A percentile compares a stretch with the other conserved stretches of the same genome.
phyloP scores from a whole-genome alignment of 2,888 invertebrate genomes.

The Amblyjoppa proteus region DNA sequence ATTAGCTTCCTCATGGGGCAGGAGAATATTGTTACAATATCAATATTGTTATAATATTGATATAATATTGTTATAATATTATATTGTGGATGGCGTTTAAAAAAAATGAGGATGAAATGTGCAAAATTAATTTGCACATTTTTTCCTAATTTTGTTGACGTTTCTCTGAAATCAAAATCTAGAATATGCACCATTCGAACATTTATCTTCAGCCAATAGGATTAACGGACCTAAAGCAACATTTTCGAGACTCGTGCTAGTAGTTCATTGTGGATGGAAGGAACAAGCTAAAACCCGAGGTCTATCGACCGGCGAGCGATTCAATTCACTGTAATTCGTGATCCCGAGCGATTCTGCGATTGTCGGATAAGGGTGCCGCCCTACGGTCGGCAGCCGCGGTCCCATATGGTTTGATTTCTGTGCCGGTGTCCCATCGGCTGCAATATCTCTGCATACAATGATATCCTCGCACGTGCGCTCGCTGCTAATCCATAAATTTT shows the following conservation, averaged over 20 bases:
- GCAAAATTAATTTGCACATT: background rate
- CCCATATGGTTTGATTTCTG: slow-evolving; percentile 61
- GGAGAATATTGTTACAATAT: too few species aligned
- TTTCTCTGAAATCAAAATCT: background rate
- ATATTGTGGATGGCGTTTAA: background rate
- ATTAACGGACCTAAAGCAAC: slow-evolving; percentile 9
- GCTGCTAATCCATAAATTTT: slow-evolving; percentile 26
- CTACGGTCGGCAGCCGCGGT: slow-evolving; percentile 27
- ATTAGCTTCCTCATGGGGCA: background rate
- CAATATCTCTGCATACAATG: slow-evolving; percentile 1
- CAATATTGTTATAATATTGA: too few species aligned
- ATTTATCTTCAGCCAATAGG: background rate
- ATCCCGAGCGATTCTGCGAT: slow-evolving; percentile 60
- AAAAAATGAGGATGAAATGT: background rate
- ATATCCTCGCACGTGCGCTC: slow-evolving; percentile 18
- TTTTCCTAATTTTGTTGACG: background rate
- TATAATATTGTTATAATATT: too few species aligned
- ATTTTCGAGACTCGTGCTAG: background rate
- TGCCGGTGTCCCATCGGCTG: slow-evolving; percentile 6
- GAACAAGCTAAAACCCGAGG: slow-evolving; percentile 1
- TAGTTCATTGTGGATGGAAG: background rate
- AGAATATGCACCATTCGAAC: background rate
- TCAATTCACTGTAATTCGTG: slow-evolving; percentile 46
- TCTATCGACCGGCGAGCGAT: slow-evolving; percentile 26
- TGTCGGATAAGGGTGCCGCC: slow-evolving; percentile 63